phyloP scores from a whole-genome alignment of 2,797 vertebrate species.

The Anas flavirostris region DNA sequence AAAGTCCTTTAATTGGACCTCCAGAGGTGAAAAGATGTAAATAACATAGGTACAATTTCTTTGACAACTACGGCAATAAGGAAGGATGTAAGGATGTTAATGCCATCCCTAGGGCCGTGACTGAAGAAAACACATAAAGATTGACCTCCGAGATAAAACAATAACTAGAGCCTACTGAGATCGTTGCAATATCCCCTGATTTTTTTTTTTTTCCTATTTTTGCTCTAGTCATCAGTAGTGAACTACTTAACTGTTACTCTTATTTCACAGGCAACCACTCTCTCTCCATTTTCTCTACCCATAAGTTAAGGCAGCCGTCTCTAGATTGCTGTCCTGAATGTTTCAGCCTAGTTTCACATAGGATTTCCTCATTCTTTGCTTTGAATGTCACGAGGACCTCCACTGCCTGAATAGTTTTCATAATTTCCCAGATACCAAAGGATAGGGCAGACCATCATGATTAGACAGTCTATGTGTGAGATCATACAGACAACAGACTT shows the following conservation, averaged over 20 bases:
- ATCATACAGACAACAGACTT: background rate
- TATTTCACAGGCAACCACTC: background rate
- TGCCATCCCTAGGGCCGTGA: background rate
- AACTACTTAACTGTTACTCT: background rate
- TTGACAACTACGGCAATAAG: background rate
- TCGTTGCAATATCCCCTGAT: background rate
- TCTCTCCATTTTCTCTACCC: background rate
- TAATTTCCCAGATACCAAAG: background rate
- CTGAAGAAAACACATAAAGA: background rate
- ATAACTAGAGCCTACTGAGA: background rate
- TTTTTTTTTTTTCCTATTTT: background rate
- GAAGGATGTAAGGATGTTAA: background rate
- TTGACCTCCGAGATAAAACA: background rate
- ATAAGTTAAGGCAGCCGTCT: background rate
- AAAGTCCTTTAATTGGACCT: background rate
- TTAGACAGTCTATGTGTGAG: background rate
- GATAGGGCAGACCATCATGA: background rate
- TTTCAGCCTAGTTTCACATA: background rate
- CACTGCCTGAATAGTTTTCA: background rate
- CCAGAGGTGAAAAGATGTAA: background rate
- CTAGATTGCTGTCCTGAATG: background rate
- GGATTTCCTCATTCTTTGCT: background rate
- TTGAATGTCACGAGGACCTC: background rate
- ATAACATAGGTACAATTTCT: background rate
- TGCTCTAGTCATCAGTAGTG: background rate